Base-by-base conservation (phyloP, 2,797 vertebrate species). In the Natrix natrix region DNA sequence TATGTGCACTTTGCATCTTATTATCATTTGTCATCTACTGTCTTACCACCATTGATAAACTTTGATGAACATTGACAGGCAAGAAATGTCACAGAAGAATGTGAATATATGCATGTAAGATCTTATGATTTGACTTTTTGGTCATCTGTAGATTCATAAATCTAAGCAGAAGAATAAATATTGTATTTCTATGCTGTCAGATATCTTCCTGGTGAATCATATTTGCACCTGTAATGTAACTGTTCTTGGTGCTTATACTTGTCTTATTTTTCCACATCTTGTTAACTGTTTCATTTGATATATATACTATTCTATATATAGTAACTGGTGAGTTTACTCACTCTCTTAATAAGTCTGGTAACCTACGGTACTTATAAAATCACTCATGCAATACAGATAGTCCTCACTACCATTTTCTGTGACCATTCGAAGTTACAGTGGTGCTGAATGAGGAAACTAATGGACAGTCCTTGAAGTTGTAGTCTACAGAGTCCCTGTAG, bases 281-380 rank as follows among this genome's bases (percentile, higher is more conserved):
- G 14, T 61, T 91, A 93, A 94, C 91, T 52, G 60, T 94, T 96
- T 95, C 95, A 93, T 94, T 89, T 78, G 92, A 11, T 52, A 52
- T 52, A 63, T 63, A 66, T n/a, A 28, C 1, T 63, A 63, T n/a
- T 66, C 63, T 28, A 32, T 69, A 32, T 69, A 32, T n/a, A 5
- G 66, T 16, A 32, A 32, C 5, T 69, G 93, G 37, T 74, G 89
- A 87, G 52, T 26, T 78, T 8, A 63, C 66, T 74, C 2, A 74
- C 66, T 32, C n/a, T 32, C 66, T 74, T 74, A 69, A 69, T 69
- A 37, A 32, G 28, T 74, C 66, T 74, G n/a, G 28, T 32, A 17
- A 69, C 2, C 66, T 69, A 17, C 0, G 14, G 28, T 32, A 32
- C 28, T 69, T 32, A 32, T 69, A 32, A 69, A 32, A 32, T 32